Evolutionary conservation across 1,140 invertebrate species (phyloP).

Genomic region (Polypedilum vanderplanki): DNA sequence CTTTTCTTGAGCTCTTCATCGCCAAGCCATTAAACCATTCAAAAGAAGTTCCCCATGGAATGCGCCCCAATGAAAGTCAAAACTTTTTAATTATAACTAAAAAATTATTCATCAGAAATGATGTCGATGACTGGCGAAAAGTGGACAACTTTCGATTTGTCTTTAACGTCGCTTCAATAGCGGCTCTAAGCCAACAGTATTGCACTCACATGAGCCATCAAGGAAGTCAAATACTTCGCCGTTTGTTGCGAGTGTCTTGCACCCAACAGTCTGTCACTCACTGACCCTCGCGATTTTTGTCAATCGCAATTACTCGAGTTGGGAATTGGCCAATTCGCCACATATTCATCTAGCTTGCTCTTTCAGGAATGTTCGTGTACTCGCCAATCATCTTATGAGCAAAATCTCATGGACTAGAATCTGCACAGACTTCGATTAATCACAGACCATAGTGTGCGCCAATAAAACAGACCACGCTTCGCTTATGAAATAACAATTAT

Average conservation of each 20-base stretch:
- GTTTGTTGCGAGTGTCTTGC: conserved; percentile 62
- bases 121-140: conserved; percentile 96
- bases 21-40: conserved; percentile 51
- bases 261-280: conserved; percentile 78
- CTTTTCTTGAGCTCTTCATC: conserved; percentile 52
- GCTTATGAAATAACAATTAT: conserved; percentile 91
- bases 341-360: conserved; percentile 69
- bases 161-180: conserved; percentile 68
- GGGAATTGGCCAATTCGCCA: conserved; percentile 58
- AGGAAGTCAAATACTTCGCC: conserved; percentile 78
- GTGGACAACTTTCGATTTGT: conserved; percentile 63
- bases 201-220: conserved; percentile 92
- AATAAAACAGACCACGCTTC: conserved; percentile 87
- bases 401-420: conserved; percentile 81
- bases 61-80: conserved; percentile 91
- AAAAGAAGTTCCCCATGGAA: conserved; percentile 96
- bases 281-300: conserved; percentile 69
- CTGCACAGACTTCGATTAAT: conserved; percentile 66
- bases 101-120: conserved; percentile 86
- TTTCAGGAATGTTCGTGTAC: conserved; percentile 74
- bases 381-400: conserved; percentile 90
- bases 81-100: conserved; percentile 82
- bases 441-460: conserved; percentile 76
- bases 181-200: conserved; percentile 81
- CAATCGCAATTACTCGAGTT: conserved; percentile 62